phyloP scores from a whole-genome alignment of 2,888 invertebrate species.

The Hymenopus coronatus region DNA sequence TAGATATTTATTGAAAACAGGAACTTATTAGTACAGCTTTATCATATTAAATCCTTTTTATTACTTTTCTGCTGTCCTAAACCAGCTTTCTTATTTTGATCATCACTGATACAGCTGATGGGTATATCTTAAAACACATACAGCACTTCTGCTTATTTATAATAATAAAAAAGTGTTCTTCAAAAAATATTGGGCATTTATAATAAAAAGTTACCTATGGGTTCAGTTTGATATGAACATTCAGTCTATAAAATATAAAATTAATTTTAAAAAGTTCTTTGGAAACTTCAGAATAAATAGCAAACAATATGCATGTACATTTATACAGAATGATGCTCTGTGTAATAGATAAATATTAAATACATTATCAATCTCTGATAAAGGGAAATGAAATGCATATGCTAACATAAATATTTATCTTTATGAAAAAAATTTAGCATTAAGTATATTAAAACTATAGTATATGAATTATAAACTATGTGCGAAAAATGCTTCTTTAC shows the following conservation, averaged over 20 bases:
- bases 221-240: not conserved
- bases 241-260: not conserved
- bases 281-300: not conserved
- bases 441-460: not conserved
- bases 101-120: not conserved
- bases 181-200: not conserved
- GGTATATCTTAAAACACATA: not conserved
- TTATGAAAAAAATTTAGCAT: not conserved
- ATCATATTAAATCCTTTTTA: not conserved
- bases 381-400: not conserved
- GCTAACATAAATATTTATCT: not conserved
- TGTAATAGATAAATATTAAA: not conserved
- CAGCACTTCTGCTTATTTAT: not conserved
- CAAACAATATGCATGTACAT: not conserved
- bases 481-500: not conserved
- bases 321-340: not conserved
- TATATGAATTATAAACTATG: not conserved
- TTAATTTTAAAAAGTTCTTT: not conserved
- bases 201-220: not conserved
- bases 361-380: too few species aligned
- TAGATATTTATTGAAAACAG: not conserved
- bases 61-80: not conserved
- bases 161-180: not conserved
- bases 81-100: not conserved
- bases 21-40: not conserved